Evolutionary conservation across 2,797 vertebrate genomes (phyloP), one percentile per base, ranked within the genome.

Genomic region (Tapera naevia): DNA sequence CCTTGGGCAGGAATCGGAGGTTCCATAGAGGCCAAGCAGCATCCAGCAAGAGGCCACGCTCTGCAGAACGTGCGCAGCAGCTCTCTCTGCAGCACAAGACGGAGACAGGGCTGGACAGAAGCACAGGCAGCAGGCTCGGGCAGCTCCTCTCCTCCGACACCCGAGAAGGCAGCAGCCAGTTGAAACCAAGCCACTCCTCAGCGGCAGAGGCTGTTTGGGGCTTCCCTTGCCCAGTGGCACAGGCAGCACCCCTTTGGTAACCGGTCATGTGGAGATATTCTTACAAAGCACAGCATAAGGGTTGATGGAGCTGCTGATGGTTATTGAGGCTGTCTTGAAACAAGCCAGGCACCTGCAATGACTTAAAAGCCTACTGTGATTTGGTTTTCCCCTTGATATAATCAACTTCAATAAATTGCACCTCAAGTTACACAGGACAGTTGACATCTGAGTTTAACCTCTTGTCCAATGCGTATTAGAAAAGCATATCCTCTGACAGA

Each of bases 11-110:
- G 69, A 79, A 43, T 28, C 1, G 10, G 48, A 79, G 45, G 54
- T 67, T 79, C 74, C 39, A 8, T 3, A 13, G 17, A 71, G 39
- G 45, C 62, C 11, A 17, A 53, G 78, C 84, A 64, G 73, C 43
- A 62, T 1, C 11, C 17, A 21, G 0, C 4, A 32, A 19, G 79
- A 43, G 22, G 72, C n/a, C 25, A 16, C 64, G 22, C 7, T 7
- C 64, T 23, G 32, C 71, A 35, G 75, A 32, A 28, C 9, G 5
- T 23, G 32, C 1, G 10, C 4, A 7, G 22, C 45, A 46, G 58
- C 56, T 65, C 8, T 24, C n/a, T 9, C 43, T 45, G 50, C 83
- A 86, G n/a, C 84, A 88, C 83, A 15, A 5, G 13, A 16, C 11
- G 16, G 32, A 17, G 32, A 17, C n/a, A 35, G 61, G 48, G 60